Conservation (phyloP, 2,797 vertebrate genomes). For the Pipistrellus nathusii region DNA sequence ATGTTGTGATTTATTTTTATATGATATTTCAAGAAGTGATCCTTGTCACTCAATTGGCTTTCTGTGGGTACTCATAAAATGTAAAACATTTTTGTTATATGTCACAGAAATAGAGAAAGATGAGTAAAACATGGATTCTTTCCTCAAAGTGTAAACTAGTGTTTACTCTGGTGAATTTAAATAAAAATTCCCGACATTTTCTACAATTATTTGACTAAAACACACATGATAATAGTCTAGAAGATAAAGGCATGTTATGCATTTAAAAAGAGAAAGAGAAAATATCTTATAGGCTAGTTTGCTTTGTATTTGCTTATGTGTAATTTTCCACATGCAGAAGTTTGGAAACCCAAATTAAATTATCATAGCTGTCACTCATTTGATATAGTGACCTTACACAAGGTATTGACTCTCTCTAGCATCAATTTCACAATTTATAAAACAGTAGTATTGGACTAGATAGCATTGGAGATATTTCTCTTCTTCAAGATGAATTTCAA, state of each 20-base stretch:
- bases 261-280: background rate
- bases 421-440: background rate
- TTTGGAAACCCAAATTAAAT: background rate
- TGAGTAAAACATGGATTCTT: background rate
- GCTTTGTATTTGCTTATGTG: background rate
- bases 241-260: background rate
- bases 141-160: background rate
- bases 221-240: background rate
- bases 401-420: background rate
- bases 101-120: background rate
- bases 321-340: background rate
- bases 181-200: background rate
- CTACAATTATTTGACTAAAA: background rate
- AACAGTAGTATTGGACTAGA: background rate
- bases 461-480: background rate
- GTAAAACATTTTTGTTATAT: background rate
- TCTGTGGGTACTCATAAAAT: background rate
- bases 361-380: background rate
- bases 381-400: background rate
- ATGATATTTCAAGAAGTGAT: constrained; percentile 15
- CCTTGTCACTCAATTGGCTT: background rate
- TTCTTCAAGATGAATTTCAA: background rate
- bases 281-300: background rate
- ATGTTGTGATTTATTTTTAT: constrained; percentile 26
- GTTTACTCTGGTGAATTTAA: background rate